Conservation (phyloP, 2,797 vertebrate species). For the Clarias pachynema region DNA sequence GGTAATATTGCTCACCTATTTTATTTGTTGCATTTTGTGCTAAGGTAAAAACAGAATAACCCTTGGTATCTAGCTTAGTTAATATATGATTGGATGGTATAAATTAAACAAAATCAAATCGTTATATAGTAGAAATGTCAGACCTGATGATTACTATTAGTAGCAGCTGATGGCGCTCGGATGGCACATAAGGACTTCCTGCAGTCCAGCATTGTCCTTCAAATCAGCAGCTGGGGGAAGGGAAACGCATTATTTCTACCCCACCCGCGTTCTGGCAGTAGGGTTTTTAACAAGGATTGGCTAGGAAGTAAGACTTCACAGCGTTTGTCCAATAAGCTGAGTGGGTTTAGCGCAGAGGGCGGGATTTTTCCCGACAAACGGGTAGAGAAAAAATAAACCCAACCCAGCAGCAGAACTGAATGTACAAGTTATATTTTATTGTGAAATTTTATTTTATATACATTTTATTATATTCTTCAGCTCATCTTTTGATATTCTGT, state of each 20-base stretch:
- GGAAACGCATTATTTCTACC: neutral
- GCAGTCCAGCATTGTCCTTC: neutral
- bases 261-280: neutral
- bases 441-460: neutral
- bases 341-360: neutral
- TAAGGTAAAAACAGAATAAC: neutral
- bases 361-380: neutral
- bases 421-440: neutral
- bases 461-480: too few species aligned
- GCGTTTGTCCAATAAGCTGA: neutral
- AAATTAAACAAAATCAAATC: neutral
- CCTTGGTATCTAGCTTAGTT: neutral
- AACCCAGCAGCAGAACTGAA: neutral
- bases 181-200: neutral
- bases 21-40: too few species aligned
- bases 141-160: neutral
- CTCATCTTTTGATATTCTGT: neutral
- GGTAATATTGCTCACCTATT: slow-evolving; percentile 8
- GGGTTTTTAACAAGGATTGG: neutral
- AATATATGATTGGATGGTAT: neutral
- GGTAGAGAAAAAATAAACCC: neutral
- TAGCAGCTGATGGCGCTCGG: neutral
- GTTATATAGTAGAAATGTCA: neutral
- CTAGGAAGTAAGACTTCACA: neutral
- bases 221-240: neutral